Base-by-base conservation (phyloP, 2,113 vertebrate species). In the Chauna torquata region DNA sequence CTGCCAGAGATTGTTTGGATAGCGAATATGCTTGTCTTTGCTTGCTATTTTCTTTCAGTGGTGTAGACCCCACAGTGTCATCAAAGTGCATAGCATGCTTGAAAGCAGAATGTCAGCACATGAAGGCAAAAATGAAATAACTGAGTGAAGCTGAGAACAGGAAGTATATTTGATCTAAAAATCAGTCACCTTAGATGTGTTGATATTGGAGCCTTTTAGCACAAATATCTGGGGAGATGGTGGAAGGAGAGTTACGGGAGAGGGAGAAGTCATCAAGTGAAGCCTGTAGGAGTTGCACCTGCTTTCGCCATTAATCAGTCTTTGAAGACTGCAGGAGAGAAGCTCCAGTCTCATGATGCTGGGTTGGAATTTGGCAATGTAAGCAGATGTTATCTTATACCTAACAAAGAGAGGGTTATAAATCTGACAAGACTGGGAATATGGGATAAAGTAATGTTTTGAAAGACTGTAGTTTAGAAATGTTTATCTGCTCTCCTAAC, bases 321-420 rank as follows among this genome's bases (percentile, higher is more conserved):
- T 82, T 66, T 84, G 90, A 81, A 85, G 79, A 27, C 82, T 28
- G 59, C 80, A 54, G 72, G 91, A 93, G 69, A 86, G 91, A 58
- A 82, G 64, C 52, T n/a, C 55, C 75, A 69, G 30, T 24, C 52
- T 89, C 16, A 3, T 16, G 28, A 54, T 0, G 3, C 68, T 85
- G 68, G 15, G 52, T 36, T 77, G 38, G 89, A 96, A 64, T 57
- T 80, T 68, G 94, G 82, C 62, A 86, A 19, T 22, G 44, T 17
- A 49, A 79, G 62, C 82, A 92, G 72, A 36, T 64, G 45, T 83
- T 86, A 61, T 44, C 85, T 32, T 64, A 65, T 42, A 55, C 28
- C 79, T 65, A 58, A 89, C 84, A 77, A 64, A 85, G 82, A 69
- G 50, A 71, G 55, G 62, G 78, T 86, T 91, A 79, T 58, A 16